A percentile compares a stretch with the other conserved stretches of the same genome.
Evolutionary conservation across 2,888 invertebrate species (phyloP).

Genomic region (Scaptomyza flava): DNA sequence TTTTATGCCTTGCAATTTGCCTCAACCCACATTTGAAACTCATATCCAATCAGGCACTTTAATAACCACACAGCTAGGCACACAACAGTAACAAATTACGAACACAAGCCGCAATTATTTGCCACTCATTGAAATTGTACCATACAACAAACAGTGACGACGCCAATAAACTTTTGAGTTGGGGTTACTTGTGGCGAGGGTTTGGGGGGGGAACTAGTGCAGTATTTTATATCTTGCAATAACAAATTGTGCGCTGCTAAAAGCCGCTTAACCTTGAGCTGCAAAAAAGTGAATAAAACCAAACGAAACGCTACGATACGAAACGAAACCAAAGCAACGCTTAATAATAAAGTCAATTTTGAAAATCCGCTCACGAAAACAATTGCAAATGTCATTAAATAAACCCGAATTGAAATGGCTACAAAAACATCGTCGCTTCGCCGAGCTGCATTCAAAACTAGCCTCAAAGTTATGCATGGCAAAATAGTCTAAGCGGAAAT

Average conservation of each 20-base stretch:
- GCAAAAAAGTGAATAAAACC: conserved; percentile 38
- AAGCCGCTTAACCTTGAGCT: conserved; percentile 72
- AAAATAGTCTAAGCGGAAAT: conserved; percentile 66
- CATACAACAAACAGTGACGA: conserved; percentile 55
- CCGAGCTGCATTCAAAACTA: conserved; percentile 70
- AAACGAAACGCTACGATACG: conserved; percentile 27
- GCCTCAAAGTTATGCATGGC: conserved; percentile 52
- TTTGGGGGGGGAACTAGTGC: conserved; percentile 27
- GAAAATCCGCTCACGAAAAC: conserved; percentile 79
- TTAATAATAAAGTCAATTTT: conserved; percentile 67
- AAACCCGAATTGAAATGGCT: conserved; percentile 77
- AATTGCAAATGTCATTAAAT: conserved; percentile 79
- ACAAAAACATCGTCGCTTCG: conserved; percentile 48
- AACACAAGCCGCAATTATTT: conserved; percentile 69
- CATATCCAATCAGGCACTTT: conserved; percentile 70
- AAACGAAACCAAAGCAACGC: conserved; percentile 47
- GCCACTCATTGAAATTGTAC: conserved; percentile 72
- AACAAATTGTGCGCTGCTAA: conserved; percentile 63
- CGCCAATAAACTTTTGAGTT: conserved; percentile 28
- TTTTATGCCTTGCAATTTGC: conserved; percentile 55
- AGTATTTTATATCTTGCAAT: conserved; percentile 74
- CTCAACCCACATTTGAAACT: conserved; percentile 69
- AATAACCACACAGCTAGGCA: conserved; percentile 57
- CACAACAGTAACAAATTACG: conserved; percentile 54
- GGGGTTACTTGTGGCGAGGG: not conserved